Base-by-base conservation (phyloP, 92 coral and sea anemone species). In the Epizoanthus rinbou region DNA sequence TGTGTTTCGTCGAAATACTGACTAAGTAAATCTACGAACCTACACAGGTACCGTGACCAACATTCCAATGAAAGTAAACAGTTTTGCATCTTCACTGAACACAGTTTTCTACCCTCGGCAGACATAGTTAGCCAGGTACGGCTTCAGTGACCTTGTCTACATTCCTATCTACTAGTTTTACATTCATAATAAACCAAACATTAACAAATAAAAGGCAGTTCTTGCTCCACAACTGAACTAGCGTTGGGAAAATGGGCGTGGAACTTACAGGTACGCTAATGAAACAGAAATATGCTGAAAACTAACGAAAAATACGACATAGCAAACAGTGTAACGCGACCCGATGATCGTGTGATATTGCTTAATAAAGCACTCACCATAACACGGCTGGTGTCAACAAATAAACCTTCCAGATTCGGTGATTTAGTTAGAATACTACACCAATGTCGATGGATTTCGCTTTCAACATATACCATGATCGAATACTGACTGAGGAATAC, bases 261-360 rank as follows among this genome's bases (percentile, higher is more conserved):
- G 82, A 78, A 78, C 82, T 78, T 78, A 78, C 82, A 78, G 82
- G 28, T 24, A 62, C 33, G 37, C 71, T 78, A 78, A 78, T 60
- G 82, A 59, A 39, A 41, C 41, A 5, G 31, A 71, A 47, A 41
- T 71, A 78, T 41, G 41, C 25, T 6, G 8, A 59, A 59, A 18
- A 63, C 18, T 19, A 58, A 45, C 33, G 19, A 4, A 37, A 63
- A 41, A 11, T 11, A 18, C 21, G 16, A 71, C 21, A 43, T 7
- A 7, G 28, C 19, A 22, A 39, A 3, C 3, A 15, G 39, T 10
- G 11, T 59, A 22, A 21, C 82, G 82, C 22, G 56, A 57, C 22
- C 24, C 52, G 57, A 5, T 1, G 58, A 60, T 62, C 57, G 23
- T 9, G 33, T 78, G 82, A 78, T 78, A 78, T 78, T 78, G 82